Evolutionary conservation across 2,888 invertebrate species (phyloP), one percentile per base, ranked within the genome.

Genomic region (Resseliella maxima): DNA sequence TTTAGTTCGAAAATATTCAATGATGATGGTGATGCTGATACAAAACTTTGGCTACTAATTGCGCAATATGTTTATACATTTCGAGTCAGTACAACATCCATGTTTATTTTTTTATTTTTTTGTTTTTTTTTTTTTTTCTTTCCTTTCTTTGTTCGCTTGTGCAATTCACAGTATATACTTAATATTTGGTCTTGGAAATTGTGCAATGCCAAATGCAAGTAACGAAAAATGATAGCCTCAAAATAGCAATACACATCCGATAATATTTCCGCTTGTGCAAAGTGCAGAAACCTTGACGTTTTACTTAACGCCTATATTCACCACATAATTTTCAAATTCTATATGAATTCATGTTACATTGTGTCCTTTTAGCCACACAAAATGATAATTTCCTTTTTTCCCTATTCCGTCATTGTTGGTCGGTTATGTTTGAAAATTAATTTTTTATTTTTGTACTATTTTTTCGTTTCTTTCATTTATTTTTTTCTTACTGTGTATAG

Each of bases 151-250:
- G 27, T 3, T 24, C 59, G 27, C 12, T 24, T 59, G 2, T 2
- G 31, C 15, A 24, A 59, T 72, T 72, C 31, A 31, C 31, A 12
- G 72, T n/a, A n/a, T n/a, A n/a, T n/a, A n/a, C 72, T 12, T 5
- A n/a, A n/a, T 24, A 8, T 72, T 72, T 72, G 72, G 31, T 72
- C 72, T 72, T 72, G 72, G 31, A 72, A 72, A 15, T 50, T 59
- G 31, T 72, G 72, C 72, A 72, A 72, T 72, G 72, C 31, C 72
- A 72, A 72, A n/a, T 3, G 10, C 18, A 24, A 3, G 24, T 12
- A n/a, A n/a, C n/a, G n/a, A n/a, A n/a, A n/a, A n/a, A n/a, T n/a
- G n/a, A n/a, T n/a, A n/a, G 24, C 59, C 59, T 59, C 35, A 72
- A 72, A 50, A 72, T 72, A 72, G 35, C 72, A 72, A 1, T 21